phyloP scores from a whole-genome alignment of 1,140 invertebrate species.

The Lamellibrachia luymesi region DNA sequence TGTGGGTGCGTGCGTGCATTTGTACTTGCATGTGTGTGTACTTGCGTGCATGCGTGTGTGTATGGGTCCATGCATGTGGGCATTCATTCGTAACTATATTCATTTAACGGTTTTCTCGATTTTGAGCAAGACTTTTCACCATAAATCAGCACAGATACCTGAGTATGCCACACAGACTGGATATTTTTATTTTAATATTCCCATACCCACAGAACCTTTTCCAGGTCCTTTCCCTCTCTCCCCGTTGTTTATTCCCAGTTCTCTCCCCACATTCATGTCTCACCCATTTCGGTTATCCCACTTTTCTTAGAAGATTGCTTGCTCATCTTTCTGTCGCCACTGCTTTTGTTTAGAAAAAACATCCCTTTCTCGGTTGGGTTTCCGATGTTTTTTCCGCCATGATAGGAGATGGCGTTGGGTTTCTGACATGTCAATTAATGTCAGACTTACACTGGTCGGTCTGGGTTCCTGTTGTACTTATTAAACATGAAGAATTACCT shows the following conservation, averaged over 20 bases:
- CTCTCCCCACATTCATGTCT: background rate
- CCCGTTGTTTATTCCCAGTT: background rate
- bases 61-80: background rate
- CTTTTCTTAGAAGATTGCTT: background rate
- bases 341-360: background rate
- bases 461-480: background rate
- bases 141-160: no score
- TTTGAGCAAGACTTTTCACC: no score
- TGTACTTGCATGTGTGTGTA: no score
- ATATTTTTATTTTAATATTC: background rate
- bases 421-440: constrained; percentile 5
- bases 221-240: no score
- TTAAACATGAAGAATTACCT: background rate
- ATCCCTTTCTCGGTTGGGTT: background rate
- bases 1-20: background rate
- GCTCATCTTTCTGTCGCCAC: background rate
- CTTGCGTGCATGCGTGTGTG: background rate
- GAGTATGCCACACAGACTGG: no score
- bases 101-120: no score
- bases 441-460: background rate
- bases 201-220: background rate
- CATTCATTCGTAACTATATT: no score
- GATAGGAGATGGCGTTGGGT: background rate
- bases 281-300: background rate
- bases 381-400: background rate